These are phyloP conservation scores for Ifrita kowaldi DNA, from an alignment of 2,113 vertebrate genomes.

Conservation along the genomic window DNA sequence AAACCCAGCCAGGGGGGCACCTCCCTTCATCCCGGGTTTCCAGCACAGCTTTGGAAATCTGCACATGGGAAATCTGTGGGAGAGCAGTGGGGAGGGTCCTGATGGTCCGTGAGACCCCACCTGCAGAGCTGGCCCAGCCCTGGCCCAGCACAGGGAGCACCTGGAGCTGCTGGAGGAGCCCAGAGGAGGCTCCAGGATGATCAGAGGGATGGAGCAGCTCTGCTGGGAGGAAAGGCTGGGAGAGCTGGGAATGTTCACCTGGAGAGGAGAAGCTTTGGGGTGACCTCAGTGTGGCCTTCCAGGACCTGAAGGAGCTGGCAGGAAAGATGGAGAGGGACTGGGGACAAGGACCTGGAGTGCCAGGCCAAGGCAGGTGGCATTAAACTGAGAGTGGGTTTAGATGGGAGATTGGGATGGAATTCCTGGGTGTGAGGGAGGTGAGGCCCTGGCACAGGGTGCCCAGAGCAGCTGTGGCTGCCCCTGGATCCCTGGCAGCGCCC, in stretches of 20 bases:
- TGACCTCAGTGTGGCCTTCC: fast-evolving
- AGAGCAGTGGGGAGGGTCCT: background rate
- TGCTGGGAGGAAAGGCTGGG: background rate
- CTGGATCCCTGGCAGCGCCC: background rate
- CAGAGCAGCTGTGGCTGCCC: background rate
- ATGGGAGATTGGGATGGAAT: background rate
- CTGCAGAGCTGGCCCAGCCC: background rate
- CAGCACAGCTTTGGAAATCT: background rate
- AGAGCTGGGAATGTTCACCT: background rate
- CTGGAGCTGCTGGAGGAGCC: background rate
- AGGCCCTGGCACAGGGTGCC: background rate
- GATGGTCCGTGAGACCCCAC: background rate
- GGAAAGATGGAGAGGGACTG: fast-evolving
- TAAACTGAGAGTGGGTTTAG: background rate
- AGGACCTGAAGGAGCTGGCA: fast-evolving
- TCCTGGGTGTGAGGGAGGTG: background rate
- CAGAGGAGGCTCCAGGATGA: background rate
- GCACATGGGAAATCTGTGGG: background rate
- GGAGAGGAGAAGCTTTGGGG: background rate
- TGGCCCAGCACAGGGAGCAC: background rate
- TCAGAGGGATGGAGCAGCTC: background rate
- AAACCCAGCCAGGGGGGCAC: background rate
- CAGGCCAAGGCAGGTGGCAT: background rate
- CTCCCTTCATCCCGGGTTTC: fast-evolving
- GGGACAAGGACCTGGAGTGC: fast-evolving